Base-by-base conservation (phyloP, 2,113 vertebrate species). In the Motacilla alba region DNA sequence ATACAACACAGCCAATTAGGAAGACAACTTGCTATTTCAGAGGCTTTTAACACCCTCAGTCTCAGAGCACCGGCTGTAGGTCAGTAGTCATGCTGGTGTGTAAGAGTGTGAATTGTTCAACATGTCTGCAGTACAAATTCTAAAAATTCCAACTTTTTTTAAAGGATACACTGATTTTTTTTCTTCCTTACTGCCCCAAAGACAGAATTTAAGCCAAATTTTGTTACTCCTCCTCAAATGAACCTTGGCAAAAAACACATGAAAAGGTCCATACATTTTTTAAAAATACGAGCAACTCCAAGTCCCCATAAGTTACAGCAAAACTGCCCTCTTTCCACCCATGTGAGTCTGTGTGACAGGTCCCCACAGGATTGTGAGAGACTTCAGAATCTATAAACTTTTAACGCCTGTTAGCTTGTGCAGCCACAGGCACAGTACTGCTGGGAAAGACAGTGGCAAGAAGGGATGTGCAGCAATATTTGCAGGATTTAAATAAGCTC, bases 41-140 rank as follows among this genome's bases (percentile, higher is more conserved):
- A 77, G 90, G 83, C 76, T 94, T 95, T 94, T 90, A 95, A 84
- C 82, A 85, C 68, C 24, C 46, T 75, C 43, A 41, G 56, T 83
- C 91, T 81, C 76, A 73, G 50, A 83, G 80, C 91, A 90, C 47
- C 2, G 1, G 83, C 60, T 78, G 60, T 46, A 91, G 81, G 89
- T 87, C 91, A 85, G 70, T 20, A 91, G 37, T 64, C 49, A 23
- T 35, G 56, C 31, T 83, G 56, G 20, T 63, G 44, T 43, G 4
- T 41, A 16, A 75, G 18, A 49, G 31, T 47, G 47, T 33, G 62
- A 93, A 80, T 55, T 93, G 70, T 90, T 90, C 73, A 72, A 56
- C 24, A 12, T 20, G 24, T 24, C 63, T 59, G 37, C 18, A 64
- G 22, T 22, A 47, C 7, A 33, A 56, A 2, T 77, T 59, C 31